phyloP scores from a whole-genome alignment of 2,113 vertebrate species.

The Agelaius phoeniceus region DNA sequence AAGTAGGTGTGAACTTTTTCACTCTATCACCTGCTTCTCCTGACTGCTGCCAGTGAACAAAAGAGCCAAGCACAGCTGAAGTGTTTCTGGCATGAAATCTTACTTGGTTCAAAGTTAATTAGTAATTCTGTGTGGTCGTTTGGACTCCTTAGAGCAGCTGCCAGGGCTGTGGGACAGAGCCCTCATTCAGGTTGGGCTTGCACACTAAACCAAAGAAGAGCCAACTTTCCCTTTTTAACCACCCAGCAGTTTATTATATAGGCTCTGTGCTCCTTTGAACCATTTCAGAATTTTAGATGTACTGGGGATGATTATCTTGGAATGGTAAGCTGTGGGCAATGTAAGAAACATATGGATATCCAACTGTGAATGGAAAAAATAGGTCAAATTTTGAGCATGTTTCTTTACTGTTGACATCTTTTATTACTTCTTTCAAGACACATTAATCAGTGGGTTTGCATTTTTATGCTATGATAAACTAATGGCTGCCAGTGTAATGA shows the following conservation, averaged over 20 bases:
- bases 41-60: background rate
- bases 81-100: background rate
- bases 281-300: background rate
- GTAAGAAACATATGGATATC: background rate
- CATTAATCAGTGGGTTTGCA: constrained; percentile 43
- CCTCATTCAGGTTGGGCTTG: background rate
- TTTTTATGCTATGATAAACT: constrained; percentile 58
- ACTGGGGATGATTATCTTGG: background rate
- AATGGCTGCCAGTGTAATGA: constrained; percentile 55
- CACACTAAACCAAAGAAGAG: background rate
- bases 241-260: fast-evolving
- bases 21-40: constrained; percentile 39
- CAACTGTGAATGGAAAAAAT: background rate
- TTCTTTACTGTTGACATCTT: background rate
- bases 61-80: background rate
- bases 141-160: background rate
- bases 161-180: background rate
- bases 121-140: background rate
- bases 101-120: background rate
- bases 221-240: background rate
- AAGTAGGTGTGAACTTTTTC: constrained; percentile 91
- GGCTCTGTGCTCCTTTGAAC: background rate
- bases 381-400: background rate
- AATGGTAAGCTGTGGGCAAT: background rate
- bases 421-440: constrained; percentile 34